Percentiles rank a stretch among this genome's conserved stretches.
Conservation (phyloP, 2,113 vertebrate genomes). For the Dipodomys stephensi region DNA sequence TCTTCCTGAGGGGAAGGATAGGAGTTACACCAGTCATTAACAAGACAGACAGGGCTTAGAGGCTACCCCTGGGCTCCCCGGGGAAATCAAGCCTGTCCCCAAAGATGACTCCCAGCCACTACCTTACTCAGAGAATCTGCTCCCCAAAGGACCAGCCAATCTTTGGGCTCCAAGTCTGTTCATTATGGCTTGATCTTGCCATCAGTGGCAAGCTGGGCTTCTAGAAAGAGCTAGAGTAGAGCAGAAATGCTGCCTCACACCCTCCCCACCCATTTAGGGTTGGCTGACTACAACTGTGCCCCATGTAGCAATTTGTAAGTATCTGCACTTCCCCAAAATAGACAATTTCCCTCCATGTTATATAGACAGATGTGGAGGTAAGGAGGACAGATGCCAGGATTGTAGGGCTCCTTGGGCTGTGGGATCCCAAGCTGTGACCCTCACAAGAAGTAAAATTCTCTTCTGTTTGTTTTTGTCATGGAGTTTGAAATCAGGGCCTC, state of each 20-base stretch:
- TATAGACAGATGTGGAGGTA: not conserved
- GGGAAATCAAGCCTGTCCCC: not conserved
- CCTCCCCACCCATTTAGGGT: not conserved
- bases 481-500: too few relatives aligned
- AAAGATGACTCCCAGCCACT: not conserved
- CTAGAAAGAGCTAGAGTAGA: not conserved
- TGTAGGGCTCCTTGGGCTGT: not conserved
- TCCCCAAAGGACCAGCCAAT: not conserved
- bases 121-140: not conserved
- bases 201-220: not conserved
- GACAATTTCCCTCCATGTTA: not conserved
- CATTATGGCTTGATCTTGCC: not conserved
- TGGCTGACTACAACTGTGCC: not conserved
- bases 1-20: slow-evolving; percentile 66
- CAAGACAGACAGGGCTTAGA: not conserved
- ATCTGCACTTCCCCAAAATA: not conserved
- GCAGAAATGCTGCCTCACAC: not conserved
- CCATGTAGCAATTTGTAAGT: too few relatives aligned
- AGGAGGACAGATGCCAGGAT: too few relatives aligned
- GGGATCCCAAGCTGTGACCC: not conserved
- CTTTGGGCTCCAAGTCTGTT: not conserved
- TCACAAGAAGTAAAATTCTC: slow-evolving; percentile 16
- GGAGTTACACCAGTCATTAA: slow-evolving; percentile 58
- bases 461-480: too few relatives aligned
- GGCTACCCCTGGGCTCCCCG: not conserved